Conservation (phyloP, 1,140 invertebrate genomes). For the Drosophila biarmipes region DNA sequence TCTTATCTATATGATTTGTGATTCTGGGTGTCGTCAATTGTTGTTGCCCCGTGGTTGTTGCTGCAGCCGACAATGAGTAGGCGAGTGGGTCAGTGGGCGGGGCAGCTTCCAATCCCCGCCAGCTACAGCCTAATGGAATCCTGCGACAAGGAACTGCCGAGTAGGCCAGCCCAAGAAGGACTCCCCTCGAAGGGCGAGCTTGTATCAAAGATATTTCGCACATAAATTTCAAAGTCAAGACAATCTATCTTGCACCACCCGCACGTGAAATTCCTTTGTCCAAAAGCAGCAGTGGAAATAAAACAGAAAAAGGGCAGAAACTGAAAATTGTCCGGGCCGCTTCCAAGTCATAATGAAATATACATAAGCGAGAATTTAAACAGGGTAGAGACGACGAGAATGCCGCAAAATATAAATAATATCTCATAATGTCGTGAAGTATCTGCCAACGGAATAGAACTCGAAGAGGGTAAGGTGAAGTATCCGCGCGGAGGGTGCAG, state of each 20-base stretch:
- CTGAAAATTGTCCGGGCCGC: slow-evolving; percentile 43
- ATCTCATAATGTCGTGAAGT: slow-evolving; percentile 79
- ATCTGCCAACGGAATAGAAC: slow-evolving; percentile 57
- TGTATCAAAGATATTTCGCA: slow-evolving; percentile 74
- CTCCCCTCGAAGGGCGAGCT: slow-evolving; percentile 28
- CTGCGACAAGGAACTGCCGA: slow-evolving; percentile 30
- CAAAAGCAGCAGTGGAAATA: slow-evolving; percentile 31
- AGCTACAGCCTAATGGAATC: slow-evolving; percentile 61
- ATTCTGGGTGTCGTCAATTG: slow-evolving; percentile 83
- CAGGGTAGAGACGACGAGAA: slow-evolving; percentile 19
- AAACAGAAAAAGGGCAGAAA: slow-evolving; percentile 5
- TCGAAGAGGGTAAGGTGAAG: slow-evolving; percentile 3
- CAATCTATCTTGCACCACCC: slow-evolving; percentile 80
- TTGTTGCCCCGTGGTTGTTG: slow-evolving; percentile 49
- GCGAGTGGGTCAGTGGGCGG: slow-evolving; percentile 38
- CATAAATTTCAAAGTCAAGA: slow-evolving; percentile 72
- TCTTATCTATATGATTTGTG: slow-evolving; percentile 84
- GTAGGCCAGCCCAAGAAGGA: slow-evolving; percentile 17
- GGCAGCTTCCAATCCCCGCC: slow-evolving; percentile 26
- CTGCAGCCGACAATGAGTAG: slow-evolving; percentile 67
- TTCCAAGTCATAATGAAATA: slow-evolving; percentile 63
- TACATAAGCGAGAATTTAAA: slow-evolving; percentile 59
- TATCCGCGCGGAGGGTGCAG: slow-evolving; percentile 2
- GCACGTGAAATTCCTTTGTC: slow-evolving; percentile 77
- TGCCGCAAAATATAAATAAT: slow-evolving; percentile 74